These are phyloP conservation scores for Ptiloglossa arizonensis DNA, from an alignment of 1,140 invertebrate genomes.

Conservation along the genomic window DNA sequence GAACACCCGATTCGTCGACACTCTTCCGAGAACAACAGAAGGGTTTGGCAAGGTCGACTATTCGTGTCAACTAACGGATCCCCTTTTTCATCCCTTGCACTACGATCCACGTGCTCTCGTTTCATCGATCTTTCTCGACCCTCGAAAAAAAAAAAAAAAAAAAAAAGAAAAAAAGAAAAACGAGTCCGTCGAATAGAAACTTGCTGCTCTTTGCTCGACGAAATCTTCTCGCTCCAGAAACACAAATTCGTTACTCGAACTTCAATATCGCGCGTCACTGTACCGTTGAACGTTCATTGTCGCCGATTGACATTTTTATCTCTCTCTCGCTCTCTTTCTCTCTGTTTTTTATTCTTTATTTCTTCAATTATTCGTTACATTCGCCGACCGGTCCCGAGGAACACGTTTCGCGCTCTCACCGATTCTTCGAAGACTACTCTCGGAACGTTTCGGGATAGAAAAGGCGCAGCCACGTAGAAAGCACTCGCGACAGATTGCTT, in stretches of 20 bases:
- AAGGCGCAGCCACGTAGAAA: background rate
- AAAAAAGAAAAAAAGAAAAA: too few relatives aligned
- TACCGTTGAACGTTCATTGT: background rate
- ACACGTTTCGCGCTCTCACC: too few relatives aligned
- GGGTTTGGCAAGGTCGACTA: constrained; percentile 8
- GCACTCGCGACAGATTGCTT: background rate
- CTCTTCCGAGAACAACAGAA: constrained; percentile 31
- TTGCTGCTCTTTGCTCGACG: too few relatives aligned
- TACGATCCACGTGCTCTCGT: background rate
- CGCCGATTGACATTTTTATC: background rate
- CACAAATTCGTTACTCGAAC: too few relatives aligned
- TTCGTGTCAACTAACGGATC: constrained; percentile 39
- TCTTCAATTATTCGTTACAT: too few relatives aligned
- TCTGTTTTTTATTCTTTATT: too few relatives aligned
- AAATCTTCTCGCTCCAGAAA: background rate
- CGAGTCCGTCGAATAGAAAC: too few relatives aligned
- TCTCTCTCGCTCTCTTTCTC: background rate
- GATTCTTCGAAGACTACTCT: background rate
- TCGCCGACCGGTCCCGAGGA: too few relatives aligned
- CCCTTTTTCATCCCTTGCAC: background rate
- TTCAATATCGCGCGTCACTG: background rate
- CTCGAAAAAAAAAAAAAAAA: too few relatives aligned
- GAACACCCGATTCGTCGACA: constrained; percentile 2
- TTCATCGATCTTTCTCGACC: background rate
- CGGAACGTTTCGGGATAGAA: background rate